Evolutionary conservation across 2,888 invertebrate genomes (phyloP).

Genomic region (Dicranocentrus wangi): DNA sequence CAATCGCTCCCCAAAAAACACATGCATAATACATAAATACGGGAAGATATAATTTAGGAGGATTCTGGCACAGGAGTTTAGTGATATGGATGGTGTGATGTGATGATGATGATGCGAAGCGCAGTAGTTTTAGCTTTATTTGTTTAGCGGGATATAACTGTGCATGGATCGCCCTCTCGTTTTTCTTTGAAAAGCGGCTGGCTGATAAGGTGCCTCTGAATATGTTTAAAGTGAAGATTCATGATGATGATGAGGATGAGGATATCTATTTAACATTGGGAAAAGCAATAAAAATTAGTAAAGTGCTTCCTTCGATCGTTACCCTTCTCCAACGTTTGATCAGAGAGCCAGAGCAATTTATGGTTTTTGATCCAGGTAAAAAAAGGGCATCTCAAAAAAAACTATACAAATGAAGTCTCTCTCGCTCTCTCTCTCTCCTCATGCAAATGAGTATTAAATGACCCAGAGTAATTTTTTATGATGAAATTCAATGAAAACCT

Average conservation of each 20-base stretch:
- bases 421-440: conserved; percentile 12
- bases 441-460: conserved; percentile 71
- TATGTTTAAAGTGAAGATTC: background rate
- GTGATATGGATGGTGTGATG: background rate
- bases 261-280: background rate
- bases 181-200: background rate
- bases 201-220: background rate
- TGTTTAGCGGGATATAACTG: conserved; percentile 11
- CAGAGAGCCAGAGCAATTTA: background rate
- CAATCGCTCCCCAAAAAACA: conserved; percentile 4
- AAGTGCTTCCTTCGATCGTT: background rate
- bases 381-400: background rate
- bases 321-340: background rate
- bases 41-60: background rate
- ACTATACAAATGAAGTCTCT: conserved; percentile 22
- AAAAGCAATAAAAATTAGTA: conserved; percentile 15
- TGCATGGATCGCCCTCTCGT: background rate
- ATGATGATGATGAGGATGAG: background rate
- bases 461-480: conserved; percentile 60
- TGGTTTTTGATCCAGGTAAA: background rate
- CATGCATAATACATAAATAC: background rate
- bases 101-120: background rate
- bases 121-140: background rate
- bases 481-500: conserved; percentile 43
- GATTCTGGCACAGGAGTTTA: background rate